Percentiles rank a stretch among this genome's conserved stretches.
These are phyloP conservation scores for Plotosus lineatus DNA, from an alignment of 2,113 vertebrate species.

Conservation along the genomic window DNA sequence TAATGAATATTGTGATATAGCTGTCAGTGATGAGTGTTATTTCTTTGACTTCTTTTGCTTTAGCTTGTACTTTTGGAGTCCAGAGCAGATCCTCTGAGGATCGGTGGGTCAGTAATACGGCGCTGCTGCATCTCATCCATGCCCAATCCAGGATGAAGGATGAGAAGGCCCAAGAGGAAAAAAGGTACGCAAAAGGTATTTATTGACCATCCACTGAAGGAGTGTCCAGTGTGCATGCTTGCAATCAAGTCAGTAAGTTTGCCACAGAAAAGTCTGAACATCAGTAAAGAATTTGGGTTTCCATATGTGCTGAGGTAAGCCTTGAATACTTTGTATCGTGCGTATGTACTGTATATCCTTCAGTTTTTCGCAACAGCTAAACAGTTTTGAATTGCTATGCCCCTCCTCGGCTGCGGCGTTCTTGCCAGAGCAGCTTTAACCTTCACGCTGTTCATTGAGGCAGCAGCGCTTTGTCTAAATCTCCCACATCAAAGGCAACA, in stretches of 20 bases:
- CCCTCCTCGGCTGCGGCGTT: constrained; percentile 38
- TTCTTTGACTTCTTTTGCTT: not conserved
- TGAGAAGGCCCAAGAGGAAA: not conserved
- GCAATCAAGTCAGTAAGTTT: not conserved
- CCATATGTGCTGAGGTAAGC: not conserved
- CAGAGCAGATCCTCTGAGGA: not conserved
- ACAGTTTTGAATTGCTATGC: constrained; percentile 36
- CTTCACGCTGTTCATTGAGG: constrained; percentile 63
- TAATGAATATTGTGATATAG: not conserved
- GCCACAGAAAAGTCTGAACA: not conserved
- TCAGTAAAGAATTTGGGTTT: not conserved
- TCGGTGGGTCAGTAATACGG: not conserved
- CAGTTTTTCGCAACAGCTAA: constrained; percentile 9
- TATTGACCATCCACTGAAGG: not conserved
- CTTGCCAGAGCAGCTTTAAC: constrained; percentile 60
- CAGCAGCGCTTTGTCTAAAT: constrained; percentile 66
- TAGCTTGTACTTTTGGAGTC: not conserved
- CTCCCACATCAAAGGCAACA: constrained; percentile 68
- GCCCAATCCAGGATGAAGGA: not conserved
- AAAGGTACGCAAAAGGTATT: not conserved
- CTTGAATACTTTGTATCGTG: not conserved
- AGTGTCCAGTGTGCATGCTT: not conserved
- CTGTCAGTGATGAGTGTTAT: not conserved
- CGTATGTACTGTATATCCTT: not conserved
- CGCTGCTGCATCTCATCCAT: not conserved